Evolutionary conservation across 2,888 invertebrate species (phyloP).

Genomic region (Homarus gammarus): DNA sequence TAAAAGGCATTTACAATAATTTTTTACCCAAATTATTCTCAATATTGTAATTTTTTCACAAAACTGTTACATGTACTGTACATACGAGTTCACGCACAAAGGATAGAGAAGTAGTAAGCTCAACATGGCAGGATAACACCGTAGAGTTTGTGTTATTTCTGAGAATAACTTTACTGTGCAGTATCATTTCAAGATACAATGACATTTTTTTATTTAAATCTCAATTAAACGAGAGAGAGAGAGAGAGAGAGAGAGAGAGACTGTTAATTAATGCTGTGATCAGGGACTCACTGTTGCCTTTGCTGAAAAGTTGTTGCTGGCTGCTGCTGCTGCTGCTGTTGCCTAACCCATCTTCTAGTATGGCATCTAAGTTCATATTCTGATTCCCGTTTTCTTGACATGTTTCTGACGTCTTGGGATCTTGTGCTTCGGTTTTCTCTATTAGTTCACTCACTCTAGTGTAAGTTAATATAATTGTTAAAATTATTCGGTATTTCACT

Average conservation of each 20-base stretch:
- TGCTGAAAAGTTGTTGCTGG: slow-evolving; percentile 20
- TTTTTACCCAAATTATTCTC: no score
- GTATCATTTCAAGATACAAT: no score
- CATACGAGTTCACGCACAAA: no score
- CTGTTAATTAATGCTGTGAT: neutral
- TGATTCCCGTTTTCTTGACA: neutral
- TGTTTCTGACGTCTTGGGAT: neutral
- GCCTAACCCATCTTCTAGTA: neutral
- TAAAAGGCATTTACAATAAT: no score
- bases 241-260: neutral
- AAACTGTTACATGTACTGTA: no score
- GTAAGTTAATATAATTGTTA: no score
- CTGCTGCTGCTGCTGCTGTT: neutral
- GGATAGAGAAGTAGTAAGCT: no score
- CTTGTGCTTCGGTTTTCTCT: neutral
- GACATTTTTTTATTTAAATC: neutral
- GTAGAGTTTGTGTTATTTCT: no score
- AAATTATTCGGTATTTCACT: no score
- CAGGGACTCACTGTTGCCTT: neutral
- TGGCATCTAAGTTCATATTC: neutral
- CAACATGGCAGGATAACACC: no score
- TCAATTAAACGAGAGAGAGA: neutral
- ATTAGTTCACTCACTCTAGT: neutral
- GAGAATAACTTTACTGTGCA: no score
- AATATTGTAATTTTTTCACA: no score